phyloP scores from a whole-genome alignment of 2,113 vertebrate species.

The Trochalopteron elliotii region DNA sequence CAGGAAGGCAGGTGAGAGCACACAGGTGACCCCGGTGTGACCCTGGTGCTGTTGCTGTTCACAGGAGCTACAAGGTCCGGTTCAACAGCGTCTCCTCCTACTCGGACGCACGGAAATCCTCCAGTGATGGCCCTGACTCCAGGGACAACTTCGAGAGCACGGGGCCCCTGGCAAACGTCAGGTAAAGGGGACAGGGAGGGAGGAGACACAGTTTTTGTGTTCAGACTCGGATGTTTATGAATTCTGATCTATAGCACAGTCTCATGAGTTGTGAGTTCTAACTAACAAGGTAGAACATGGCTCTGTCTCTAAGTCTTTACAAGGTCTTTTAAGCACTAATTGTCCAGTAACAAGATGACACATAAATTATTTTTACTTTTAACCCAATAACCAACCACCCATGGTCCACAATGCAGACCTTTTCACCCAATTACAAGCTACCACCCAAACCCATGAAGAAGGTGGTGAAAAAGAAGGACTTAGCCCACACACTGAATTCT shows the following conservation, averaged over 20 bases:
- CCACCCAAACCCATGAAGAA: not conserved
- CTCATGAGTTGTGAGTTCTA: not conserved
- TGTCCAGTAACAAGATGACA: not conserved
- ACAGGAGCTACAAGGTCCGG: slow-evolving; percentile 96
- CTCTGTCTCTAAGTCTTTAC: not conserved
- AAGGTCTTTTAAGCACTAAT: not conserved
- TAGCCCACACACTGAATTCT: not conserved
- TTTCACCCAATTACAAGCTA: not conserved
- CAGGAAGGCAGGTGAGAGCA: fast-evolving
- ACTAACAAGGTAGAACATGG: not conserved
- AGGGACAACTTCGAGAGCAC: slow-evolving; percentile 94
- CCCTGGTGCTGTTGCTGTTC: not conserved
- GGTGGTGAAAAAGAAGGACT: not conserved
- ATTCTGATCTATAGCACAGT: not conserved
- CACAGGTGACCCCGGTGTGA: fast-evolving
- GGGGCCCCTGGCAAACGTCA: slow-evolving; percentile 93
- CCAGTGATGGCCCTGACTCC: slow-evolving; percentile 84
- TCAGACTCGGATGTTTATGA: not conserved
- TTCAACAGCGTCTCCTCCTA: slow-evolving; percentile 98
- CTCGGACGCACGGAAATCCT: slow-evolving; percentile 90
- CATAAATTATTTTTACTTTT: not conserved
- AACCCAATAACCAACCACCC: not conserved
- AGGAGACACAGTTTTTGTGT: not conserved
- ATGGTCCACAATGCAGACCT: not conserved
- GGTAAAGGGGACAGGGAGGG: slow-evolving; percentile 62